Percentiles rank a stretch among this genome's conserved stretches.
These are phyloP conservation scores for Sipha flava DNA, from an alignment of 1,140 invertebrate genomes.

Conservation along the genomic window DNA sequence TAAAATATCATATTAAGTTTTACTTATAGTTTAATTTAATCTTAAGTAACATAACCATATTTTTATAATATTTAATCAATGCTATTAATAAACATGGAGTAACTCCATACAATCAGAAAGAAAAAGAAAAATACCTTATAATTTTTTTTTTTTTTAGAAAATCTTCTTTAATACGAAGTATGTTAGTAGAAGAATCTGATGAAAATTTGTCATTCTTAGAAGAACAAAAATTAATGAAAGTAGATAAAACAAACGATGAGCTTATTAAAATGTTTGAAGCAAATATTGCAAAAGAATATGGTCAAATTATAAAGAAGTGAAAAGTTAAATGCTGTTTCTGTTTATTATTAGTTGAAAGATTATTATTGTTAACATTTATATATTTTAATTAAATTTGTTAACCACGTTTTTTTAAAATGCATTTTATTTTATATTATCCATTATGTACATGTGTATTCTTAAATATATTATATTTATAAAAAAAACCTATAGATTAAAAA, in stretches of 20 bases:
- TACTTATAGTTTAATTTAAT: too few relatives aligned
- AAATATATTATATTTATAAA: too few relatives aligned
- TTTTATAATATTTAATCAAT: too few relatives aligned
- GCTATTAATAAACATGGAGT: too few relatives aligned
- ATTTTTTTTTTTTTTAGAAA: background rate
- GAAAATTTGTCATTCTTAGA: constrained; percentile 5
- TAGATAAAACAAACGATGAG: background rate
- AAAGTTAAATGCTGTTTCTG: background rate
- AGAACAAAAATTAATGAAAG: constrained; percentile 27
- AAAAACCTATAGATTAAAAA: too few relatives aligned
- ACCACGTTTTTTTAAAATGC: background rate
- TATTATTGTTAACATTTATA: background rate
- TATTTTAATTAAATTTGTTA: background rate
- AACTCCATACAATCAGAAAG: too few relatives aligned
- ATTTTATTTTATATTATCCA: too few relatives aligned
- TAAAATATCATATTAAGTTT: too few relatives aligned
- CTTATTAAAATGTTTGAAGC: background rate
- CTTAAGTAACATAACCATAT: too few relatives aligned
- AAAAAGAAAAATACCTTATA: background rate
- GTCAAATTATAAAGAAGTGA: background rate
- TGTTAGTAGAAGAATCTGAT: background rate
- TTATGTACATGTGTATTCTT: too few relatives aligned
- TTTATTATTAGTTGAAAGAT: background rate
- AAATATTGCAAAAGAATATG: constrained; percentile 9
- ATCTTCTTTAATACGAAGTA: background rate